Base-by-base conservation (phyloP, 2,797 vertebrate genomes). In the Discoglossus pictus region DNA sequence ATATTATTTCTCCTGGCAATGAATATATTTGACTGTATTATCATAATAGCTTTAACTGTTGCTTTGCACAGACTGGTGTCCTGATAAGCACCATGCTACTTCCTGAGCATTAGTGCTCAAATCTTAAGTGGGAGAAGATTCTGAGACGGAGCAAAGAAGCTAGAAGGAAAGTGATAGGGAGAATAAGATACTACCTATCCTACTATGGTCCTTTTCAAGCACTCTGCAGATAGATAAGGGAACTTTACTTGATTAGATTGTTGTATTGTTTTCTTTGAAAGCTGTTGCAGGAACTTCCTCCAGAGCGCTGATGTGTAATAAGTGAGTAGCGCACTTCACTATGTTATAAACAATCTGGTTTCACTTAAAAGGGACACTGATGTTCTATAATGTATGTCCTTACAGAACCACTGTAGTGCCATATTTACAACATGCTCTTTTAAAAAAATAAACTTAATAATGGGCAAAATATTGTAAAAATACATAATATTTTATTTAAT, bases 71-170 rank as follows among this genome's bases (percentile, higher is more conserved):
- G 66, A 61, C 48, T 52, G 38, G 24, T 54, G 11, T 46, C 40
- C 38, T 21, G 67, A 69, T 55, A 69, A 55, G 58, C 47, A 11
- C 34, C 13, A 17, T 15, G 50, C 9, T 47, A 40, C 59, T 69
- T 69, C 59, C 67, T 40, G 59, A 13, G 15, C 59, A 48, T 11
- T 47, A 21, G 48, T 17, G 3, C 34, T 36, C n/a, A 40, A 40
- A 39, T 62, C 48, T 69, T 21, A 69, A 69, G 67, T 62, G 66
- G 50, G 6, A 46, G 48, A 61, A 55, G 58, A 61, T 62, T 52
- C 46, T 47, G 50, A 48, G 50, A 39, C 46, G 24, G 50, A 39
- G 51, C 21, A 55, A 62, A 69, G 52, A 25, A 31, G 40, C 46
- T 47, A 20, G 38, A 40, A 39, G 40, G 16, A 48, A 23, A 62